These are phyloP conservation scores for Chelonoidis abingdonii DNA, from an alignment of 2,113 vertebrate species.

Conservation along the genomic window DNA sequence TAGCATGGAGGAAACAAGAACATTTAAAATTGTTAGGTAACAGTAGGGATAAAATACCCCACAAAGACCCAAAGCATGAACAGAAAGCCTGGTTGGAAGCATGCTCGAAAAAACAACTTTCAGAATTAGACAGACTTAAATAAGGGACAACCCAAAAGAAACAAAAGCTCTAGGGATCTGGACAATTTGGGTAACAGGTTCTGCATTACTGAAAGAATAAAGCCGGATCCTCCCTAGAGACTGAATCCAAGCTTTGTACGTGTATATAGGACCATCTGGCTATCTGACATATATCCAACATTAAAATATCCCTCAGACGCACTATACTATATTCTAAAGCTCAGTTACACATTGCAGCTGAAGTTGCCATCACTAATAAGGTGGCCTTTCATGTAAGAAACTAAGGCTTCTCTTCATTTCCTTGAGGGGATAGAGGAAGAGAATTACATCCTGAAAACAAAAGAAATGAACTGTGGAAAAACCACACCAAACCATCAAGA, in stretches of 20 bases:
- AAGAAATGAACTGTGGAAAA: background rate
- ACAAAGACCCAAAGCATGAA: background rate
- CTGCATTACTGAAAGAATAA: background rate
- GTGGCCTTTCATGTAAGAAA: background rate
- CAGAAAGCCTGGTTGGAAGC: background rate
- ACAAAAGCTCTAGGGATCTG: background rate
- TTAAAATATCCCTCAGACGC: background rate
- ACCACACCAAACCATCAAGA: background rate
- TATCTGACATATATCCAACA: background rate
- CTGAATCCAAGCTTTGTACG: constrained; percentile 26
- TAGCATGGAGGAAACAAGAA: background rate
- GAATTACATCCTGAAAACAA: background rate
- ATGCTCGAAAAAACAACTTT: background rate
- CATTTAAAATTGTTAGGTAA: background rate
- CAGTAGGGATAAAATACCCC: background rate
- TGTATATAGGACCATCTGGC: background rate
- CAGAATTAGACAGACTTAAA: background rate
- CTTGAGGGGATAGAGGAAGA: background rate
- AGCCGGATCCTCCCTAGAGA: background rate
- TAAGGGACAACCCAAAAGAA: background rate
- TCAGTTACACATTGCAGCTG: background rate
- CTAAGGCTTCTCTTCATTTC: background rate
- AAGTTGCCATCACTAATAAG: background rate
- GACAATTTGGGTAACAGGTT: background rate
- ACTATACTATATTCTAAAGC: background rate